Percentiles rank a stretch among this genome's conserved stretches.
Evolutionary conservation across 2,797 vertebrate species (phyloP).

Genomic region (Ceryle rudis): DNA sequence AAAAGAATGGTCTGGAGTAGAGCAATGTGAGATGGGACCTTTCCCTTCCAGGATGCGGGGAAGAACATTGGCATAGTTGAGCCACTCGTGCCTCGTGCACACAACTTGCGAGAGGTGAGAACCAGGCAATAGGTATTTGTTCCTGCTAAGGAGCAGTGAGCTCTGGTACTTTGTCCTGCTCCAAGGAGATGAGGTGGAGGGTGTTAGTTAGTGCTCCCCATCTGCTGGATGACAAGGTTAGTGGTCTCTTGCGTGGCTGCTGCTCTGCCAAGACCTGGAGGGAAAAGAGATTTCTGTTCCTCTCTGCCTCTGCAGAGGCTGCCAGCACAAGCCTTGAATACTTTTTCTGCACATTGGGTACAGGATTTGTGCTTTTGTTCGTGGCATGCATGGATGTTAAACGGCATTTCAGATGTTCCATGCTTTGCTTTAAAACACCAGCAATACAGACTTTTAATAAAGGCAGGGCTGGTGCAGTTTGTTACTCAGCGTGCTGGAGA

Average conservation of each 20-base stretch:
- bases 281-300: neutral
- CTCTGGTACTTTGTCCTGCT: neutral
- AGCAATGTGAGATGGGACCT: neutral
- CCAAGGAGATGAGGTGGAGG: neutral
- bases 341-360: fast-evolving
- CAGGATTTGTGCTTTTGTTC: neutral
- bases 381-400: neutral
- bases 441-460: too few species aligned
- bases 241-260: neutral
- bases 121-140: neutral
- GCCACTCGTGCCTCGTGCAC: fast-evolving
- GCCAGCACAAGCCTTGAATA: neutral
- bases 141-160: neutral
- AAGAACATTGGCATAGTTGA: fast-evolving
- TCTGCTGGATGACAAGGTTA: neutral
- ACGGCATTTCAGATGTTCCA: neutral
- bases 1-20: neutral
- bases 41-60: neutral
- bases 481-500: neutral
- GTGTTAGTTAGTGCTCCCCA: neutral
- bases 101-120: neutral
- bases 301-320: fast-evolving
- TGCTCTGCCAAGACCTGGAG: neutral
- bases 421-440: neutral
- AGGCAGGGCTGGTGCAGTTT: neutral